These are phyloP conservation scores for Mesoligia furuncula DNA, from an alignment of 2,888 invertebrate species.

Conservation along the genomic window DNA sequence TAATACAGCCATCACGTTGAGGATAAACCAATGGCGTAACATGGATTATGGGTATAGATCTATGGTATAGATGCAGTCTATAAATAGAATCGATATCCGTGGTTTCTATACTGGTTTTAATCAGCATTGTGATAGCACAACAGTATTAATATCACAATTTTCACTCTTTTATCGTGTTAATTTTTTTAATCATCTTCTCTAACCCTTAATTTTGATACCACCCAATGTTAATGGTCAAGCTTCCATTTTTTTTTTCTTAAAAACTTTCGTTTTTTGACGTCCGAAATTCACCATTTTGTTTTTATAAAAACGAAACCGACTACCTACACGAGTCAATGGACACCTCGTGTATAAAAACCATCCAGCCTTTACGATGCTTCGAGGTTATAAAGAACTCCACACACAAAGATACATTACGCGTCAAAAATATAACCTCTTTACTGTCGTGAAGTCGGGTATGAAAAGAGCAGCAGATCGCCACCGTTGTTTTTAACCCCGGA, in stretches of 20 bases:
- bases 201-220: not conserved
- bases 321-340: not conserved
- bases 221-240: too few species aligned
- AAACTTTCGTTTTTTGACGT: not conserved
- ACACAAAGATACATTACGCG: not conserved
- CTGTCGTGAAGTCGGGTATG: not conserved
- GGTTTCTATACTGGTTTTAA: not conserved
- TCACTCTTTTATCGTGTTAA: not conserved
- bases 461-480: not conserved
- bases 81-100: too few species aligned
- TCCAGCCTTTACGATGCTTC: not conserved
- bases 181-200: too few species aligned
- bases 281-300: not conserved
- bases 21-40: not conserved
- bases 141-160: not conserved
- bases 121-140: not conserved
- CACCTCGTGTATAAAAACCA: not conserved
- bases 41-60: not conserved
- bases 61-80: not conserved
- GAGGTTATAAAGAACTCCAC: not conserved
- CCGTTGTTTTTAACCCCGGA: too few species aligned
- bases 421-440: not conserved
- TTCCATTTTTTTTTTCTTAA: not conserved
- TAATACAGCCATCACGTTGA: constrained; percentile 21
- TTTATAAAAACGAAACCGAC: not conserved